These are phyloP conservation scores for Leptinotarsa rubiginosa DNA, from an alignment of 2,888 invertebrate species.

Conservation along the genomic window DNA sequence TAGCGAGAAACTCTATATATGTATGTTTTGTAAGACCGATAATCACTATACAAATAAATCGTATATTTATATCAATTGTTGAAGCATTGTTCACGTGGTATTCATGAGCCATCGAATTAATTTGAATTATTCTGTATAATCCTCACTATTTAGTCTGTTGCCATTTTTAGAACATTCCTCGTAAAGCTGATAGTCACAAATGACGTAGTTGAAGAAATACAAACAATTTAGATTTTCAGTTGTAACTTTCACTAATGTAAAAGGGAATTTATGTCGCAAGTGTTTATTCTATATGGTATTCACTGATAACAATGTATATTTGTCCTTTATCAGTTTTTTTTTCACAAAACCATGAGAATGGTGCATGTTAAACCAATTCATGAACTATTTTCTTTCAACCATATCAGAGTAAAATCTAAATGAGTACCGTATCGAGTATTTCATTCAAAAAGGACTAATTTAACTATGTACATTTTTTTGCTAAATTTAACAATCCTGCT, in stretches of 20 bases:
- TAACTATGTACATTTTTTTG: too few species aligned
- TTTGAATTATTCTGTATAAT: conserved; percentile 4
- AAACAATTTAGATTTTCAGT: not conserved
- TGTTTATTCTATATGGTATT: not conserved
- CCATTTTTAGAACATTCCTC: not conserved
- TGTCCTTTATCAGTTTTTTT: too few species aligned
- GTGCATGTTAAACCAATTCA: too few species aligned
- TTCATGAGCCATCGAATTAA: not conserved
- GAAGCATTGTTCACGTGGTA: not conserved
- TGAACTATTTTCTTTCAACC: too few species aligned
- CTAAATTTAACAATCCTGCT: too few species aligned
- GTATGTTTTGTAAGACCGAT: not conserved
- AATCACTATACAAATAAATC: not conserved
- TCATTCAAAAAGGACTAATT: too few species aligned
- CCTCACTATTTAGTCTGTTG: not conserved
- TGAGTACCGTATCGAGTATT: too few species aligned
- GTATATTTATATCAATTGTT: conserved; percentile 5
- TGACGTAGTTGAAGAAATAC: not conserved
- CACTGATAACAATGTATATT: not conserved
- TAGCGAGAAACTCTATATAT: conserved; percentile 1
- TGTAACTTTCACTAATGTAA: not conserved
- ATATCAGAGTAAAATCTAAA: too few species aligned
- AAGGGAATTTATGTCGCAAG: not conserved
- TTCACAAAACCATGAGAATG: too few species aligned
- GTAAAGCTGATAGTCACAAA: not conserved